These are phyloP conservation scores for Trematomus bernacchii DNA, from an alignment of 2,797 vertebrate genomes.

Conservation along the genomic window DNA sequence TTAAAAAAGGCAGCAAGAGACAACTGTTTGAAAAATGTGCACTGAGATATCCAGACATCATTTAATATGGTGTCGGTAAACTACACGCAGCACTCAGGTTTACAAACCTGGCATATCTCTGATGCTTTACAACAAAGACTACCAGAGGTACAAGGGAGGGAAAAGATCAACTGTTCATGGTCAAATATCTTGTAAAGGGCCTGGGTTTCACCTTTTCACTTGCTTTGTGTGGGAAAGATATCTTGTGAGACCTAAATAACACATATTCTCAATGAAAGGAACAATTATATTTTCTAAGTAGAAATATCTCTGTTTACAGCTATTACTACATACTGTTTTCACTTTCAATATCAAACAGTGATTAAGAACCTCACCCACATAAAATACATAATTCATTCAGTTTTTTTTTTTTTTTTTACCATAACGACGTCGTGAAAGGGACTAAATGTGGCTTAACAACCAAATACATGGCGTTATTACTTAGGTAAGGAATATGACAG, in stretches of 20 bases:
- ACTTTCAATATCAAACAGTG: not conserved
- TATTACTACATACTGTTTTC: not conserved
- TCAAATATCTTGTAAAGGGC: not conserved
- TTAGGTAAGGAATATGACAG: not conserved
- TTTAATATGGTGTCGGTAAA: constrained; percentile 28
- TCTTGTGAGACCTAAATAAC: not conserved
- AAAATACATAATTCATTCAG: not conserved
- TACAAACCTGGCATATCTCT: constrained; percentile 22
- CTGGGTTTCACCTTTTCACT: constrained; percentile 9
- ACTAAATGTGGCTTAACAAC: not conserved
- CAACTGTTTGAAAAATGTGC: constrained; percentile 33
- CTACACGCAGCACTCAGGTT: constrained; percentile 1
- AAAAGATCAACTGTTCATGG: not conserved
- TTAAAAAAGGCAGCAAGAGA: constrained; percentile 47
- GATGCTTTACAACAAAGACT: constrained; percentile 10
- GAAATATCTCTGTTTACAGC: not conserved
- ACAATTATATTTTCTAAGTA: not conserved
- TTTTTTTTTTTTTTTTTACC: not conserved
- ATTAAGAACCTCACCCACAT: not conserved
- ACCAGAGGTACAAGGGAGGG: not conserved
- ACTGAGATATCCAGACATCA: constrained; percentile 29
- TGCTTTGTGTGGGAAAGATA: not conserved
- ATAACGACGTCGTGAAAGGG: not conserved
- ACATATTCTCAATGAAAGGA: not conserved
- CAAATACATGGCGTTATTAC: not conserved